Evolutionary conservation across 1,140 invertebrate species (phyloP).

Genomic region (Anastatus disparis): DNA sequence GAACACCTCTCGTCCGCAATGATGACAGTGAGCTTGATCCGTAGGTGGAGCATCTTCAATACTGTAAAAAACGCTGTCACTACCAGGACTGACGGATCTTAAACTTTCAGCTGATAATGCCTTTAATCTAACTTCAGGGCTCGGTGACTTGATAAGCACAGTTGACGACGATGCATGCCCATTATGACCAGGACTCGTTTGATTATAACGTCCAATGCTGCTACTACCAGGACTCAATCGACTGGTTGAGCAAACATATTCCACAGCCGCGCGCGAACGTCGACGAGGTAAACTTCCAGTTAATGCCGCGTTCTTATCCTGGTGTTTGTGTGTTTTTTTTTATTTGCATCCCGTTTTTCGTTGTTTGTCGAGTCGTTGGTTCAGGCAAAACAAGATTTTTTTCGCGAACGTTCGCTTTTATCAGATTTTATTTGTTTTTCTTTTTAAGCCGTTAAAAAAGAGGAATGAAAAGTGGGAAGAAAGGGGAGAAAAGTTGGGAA

Average conservation of each 20-base stretch:
- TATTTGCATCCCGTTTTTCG: too few relatives aligned
- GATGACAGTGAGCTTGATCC: slow-evolving; percentile 73
- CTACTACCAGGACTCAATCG: slow-evolving; percentile 56
- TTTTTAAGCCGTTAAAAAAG: too few relatives aligned
- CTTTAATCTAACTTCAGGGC: slow-evolving; percentile 72
- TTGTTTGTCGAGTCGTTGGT: too few relatives aligned
- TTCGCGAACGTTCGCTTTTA: too few relatives aligned
- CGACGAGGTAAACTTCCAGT: slow-evolving; percentile 74
- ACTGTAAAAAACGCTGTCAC: slow-evolving; percentile 89
- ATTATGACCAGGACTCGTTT: slow-evolving; percentile 59
- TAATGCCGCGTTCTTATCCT: slow-evolving; percentile 70
- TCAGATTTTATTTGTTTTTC: too few relatives aligned
- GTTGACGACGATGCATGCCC: slow-evolving; percentile 54
- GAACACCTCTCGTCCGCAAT: slow-evolving; percentile 80
- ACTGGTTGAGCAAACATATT: slow-evolving; percentile 60
- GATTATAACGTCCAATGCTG: slow-evolving; percentile 56
- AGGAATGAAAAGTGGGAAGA: too few relatives aligned
- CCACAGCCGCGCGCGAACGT: slow-evolving; percentile 71
- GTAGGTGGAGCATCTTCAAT: slow-evolving; percentile 69
- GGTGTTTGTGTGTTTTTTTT: too few relatives aligned
- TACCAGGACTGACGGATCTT: slow-evolving; percentile 85
- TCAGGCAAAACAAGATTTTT: too few relatives aligned
- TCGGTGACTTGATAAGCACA: slow-evolving; percentile 62
- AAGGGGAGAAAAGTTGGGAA: too few relatives aligned
- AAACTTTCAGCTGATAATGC: slow-evolving; percentile 86